A percentile compares a stretch with the other conserved stretches of the same genome.
Conservation (phyloP, 2,888 invertebrate genomes). For the Orthosia gracilis region DNA sequence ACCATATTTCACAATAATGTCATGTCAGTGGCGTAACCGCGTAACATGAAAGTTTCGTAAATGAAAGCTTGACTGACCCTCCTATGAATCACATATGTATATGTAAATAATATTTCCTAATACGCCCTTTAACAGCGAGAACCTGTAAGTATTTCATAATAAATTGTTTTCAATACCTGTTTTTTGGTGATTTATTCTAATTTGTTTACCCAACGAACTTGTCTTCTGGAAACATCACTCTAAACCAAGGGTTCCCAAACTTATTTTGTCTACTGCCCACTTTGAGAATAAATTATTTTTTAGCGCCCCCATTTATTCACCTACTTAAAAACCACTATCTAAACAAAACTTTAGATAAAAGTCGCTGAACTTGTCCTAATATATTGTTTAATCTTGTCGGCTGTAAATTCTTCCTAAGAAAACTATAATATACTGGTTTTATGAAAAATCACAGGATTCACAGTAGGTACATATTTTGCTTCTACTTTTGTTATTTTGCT, state of each 20-base stretch:
- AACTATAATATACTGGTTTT: neutral
- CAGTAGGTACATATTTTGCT: no score
- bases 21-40: slow-evolving; percentile 14
- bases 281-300: no score
- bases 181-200: slow-evolving; percentile 31
- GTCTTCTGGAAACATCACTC: neutral
- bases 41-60: slow-evolving; percentile 55
- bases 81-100: slow-evolving; percentile 40
- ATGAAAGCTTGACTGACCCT: slow-evolving; percentile 49
- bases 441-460: neutral
- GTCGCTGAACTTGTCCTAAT: neutral
- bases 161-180: slow-evolving; percentile 28
- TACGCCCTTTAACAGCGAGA: slow-evolving; percentile 53
- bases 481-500: neutral
- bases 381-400: neutral
- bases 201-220: slow-evolving; percentile 21
- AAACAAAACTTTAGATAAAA: neutral
- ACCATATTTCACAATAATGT: slow-evolving; percentile 39
- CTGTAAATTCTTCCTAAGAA: neutral
- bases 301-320: no score
- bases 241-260: no score
- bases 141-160: slow-evolving; percentile 35
- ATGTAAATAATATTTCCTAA: slow-evolving; percentile 57
- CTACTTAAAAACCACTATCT: no score
- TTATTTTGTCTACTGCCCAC: no score